Conservation (phyloP, 2,113 vertebrate species). For the Nibea coibor region DNA sequence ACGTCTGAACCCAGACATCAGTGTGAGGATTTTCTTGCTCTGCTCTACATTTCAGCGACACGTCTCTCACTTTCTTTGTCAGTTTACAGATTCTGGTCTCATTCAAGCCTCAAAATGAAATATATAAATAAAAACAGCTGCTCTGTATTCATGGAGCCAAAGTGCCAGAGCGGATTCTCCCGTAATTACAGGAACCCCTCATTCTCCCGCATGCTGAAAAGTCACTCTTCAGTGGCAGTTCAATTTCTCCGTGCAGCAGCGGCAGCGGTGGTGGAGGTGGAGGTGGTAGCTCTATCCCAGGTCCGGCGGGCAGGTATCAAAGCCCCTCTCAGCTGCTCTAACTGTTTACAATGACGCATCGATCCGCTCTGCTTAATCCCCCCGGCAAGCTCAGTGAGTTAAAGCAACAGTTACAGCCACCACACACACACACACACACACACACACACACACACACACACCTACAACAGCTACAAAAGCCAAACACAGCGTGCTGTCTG, state of each 20-base stretch:
- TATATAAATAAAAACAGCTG: neutral
- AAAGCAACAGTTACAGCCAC: constrained; percentile 67
- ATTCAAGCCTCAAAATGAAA: neutral
- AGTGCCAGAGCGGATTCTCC: constrained; percentile 19
- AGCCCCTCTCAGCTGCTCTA: constrained; percentile 55
- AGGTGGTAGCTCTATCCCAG: constrained; percentile 8
- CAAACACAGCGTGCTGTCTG: constrained; percentile 19
- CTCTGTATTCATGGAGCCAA: constrained; percentile 36
- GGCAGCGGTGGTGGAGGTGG: fast-evolving
- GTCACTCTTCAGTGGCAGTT: constrained; percentile 53
- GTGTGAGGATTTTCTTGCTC: neutral
- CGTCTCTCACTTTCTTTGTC: neutral
- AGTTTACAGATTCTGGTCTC: neutral
- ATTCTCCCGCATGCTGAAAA: constrained; percentile 42
- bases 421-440: constrained; percentile 21
- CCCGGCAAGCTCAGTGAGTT: constrained; percentile 38
- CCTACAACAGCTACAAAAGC: constrained; percentile 22
- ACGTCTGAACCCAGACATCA: neutral
- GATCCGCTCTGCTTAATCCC: constrained; percentile 65
- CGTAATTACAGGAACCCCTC: constrained; percentile 28
- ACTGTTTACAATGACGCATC: constrained; percentile 71
- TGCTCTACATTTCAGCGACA: neutral
- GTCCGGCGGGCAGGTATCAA: constrained; percentile 54
- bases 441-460: constrained; percentile 11
- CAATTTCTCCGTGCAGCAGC: constrained; percentile 42